Base-by-base conservation (phyloP, 2,113 vertebrate genomes). In the Limanda limanda region DNA sequence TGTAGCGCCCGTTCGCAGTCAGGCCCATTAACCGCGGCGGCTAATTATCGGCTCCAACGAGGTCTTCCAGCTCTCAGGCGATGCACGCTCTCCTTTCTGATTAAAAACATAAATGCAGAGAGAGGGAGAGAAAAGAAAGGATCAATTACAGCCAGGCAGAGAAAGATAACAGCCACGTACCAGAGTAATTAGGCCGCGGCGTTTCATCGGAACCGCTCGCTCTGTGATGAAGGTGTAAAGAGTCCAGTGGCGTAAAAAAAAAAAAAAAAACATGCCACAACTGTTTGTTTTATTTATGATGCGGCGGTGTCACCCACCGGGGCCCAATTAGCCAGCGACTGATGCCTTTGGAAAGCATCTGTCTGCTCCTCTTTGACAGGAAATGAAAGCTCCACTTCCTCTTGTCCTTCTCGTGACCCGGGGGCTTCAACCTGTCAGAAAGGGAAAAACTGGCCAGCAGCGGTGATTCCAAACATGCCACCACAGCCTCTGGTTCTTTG, bases 241-340 rank as follows among this genome's bases (percentile, higher is more conserved):
- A 90, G 91, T 92, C 88, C 92, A 91, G 91, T 91, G 88, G 88
- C 86, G 7, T 18, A 20, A 18, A 51, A 51, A 48, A 48, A 20
- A 51, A 20, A 18, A 51, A 51, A 48, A 48, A 48, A 89, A 86
- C 90, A 92, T 89, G 86, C 87, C 92, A 89, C 88, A 91, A 92
- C 85, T 90, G 93, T 94, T 95, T 94, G 94, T 94, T 94, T 95
- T 94, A 94, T 93, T 93, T 86, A 91, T 85, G 85, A 91, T 83
- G 87, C 78, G 72, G 88, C 86, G 57, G 77, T 93, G 92, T 94
- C 91, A 91, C 91, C 92, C 92, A 91, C 93, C 76, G 82, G 92
- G 92, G 93, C 86, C 93, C 93, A 95, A 94, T 95, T 95, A 95
- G 89, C 89, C 82, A 18, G 79, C 78, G 85, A 90, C 91, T 92